Evolutionary conservation across 2,113 vertebrate genomes (phyloP).

Genomic region (Notechis scutatus): DNA sequence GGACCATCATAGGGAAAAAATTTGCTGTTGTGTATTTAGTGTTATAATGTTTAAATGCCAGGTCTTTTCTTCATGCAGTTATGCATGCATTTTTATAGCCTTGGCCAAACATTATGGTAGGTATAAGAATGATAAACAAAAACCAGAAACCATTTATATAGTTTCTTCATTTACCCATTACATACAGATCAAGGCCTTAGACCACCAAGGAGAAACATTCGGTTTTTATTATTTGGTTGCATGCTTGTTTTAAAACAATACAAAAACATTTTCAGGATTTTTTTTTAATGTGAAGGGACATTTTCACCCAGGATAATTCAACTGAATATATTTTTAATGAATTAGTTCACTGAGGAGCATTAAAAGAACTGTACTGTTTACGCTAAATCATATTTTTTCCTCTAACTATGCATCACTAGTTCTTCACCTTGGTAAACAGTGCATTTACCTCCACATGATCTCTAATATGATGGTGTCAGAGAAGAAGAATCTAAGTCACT

Average conservation of each 20-base stretch:
- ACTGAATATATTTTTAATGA: neutral
- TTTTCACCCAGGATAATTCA: neutral
- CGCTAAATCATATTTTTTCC: neutral
- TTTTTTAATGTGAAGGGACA: neutral
- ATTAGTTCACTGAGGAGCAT: neutral
- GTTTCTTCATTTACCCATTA: neutral
- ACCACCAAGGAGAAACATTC: slow-evolving; percentile 11
- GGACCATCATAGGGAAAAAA: slow-evolving; percentile 35
- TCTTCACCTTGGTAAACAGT: neutral
- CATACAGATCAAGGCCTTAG: slow-evolving; percentile 11
- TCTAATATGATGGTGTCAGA: neutral
- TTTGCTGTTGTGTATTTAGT: slow-evolving; percentile 40
- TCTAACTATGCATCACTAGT: neutral
- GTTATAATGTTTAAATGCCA: slow-evolving; percentile 34
- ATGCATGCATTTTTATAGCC: neutral
- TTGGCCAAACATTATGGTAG: slow-evolving; percentile 31
- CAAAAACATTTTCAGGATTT: neutral
- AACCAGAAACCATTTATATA: slow-evolving; percentile 10
- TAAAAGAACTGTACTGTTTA: neutral
- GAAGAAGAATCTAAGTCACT: neutral
- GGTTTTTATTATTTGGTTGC: neutral
- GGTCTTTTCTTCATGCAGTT: slow-evolving; percentile 25
- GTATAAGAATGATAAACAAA: slow-evolving; percentile 33
- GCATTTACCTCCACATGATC: neutral
- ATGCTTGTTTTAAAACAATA: slow-evolving; percentile 2